Base-by-base conservation (phyloP, 2,113 vertebrate species). In the Platycercus adscitus region DNA sequence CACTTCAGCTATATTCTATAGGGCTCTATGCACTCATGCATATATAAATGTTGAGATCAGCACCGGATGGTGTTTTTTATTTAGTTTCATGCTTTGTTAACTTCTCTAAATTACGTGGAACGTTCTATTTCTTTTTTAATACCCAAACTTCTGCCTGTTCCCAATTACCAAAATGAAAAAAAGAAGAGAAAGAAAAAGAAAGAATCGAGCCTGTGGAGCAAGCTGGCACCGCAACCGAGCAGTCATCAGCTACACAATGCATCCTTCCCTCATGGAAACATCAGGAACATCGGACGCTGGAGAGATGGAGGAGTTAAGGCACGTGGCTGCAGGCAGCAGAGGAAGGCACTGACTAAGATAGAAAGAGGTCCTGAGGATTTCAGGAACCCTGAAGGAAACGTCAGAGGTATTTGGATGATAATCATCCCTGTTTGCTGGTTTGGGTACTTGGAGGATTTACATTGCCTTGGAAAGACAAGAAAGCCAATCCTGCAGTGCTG, bases 261-360 rank as follows among this genome's bases (percentile, higher is more conserved):
- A 49, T 66, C 81, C 65, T 58, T 21, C 86, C 68, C 10, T 43
- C 83, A 13, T 50, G 93, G 93, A 52, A 68, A 81, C 76, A 69
- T 63, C 84, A 70, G 93, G 89, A 52, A 47, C 35, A 81, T 47
- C 60, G 86, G 92, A 23, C 88, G 89, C 80, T 68, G 31, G 89
- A 81, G 80, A 93, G 60, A 65, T 89, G 95, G 93, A 66, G 88
- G 91, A 95, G 92, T 94, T 97, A 96, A 91, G 37, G 80, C 95
- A 94, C n/a, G 31, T 81, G 88, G 80, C 69, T 47, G 83, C 37
- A 91, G 88, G 86, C 82, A 93, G 88, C 70, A 46, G 83, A 93
- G 81, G 86, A 91, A 93, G 92, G 64, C 77, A 46, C 78, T 65
- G 89, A 89, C 93, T 93, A 71, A 93, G 92, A 93, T 95, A 96